A percentile compares a stretch with the other conserved stretches of the same genome.
Evolutionary conservation across 2,113 vertebrate genomes (phyloP).

Genomic region (Cacatua alba): DNA sequence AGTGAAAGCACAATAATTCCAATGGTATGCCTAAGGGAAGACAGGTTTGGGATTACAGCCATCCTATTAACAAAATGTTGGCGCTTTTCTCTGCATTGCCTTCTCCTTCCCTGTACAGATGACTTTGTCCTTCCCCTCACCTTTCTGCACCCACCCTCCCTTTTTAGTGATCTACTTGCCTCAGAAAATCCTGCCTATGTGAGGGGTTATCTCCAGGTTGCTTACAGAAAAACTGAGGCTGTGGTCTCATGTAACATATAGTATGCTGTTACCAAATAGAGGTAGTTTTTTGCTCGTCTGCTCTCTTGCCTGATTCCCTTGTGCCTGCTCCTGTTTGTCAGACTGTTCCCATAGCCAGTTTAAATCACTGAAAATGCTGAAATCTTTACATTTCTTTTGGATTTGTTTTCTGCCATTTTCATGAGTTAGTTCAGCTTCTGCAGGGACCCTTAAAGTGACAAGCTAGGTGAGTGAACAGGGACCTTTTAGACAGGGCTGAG

Average conservation of each 20-base stretch:
- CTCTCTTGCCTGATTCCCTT: not conserved
- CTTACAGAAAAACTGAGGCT: not conserved
- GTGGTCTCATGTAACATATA: not conserved
- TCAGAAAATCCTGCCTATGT: not conserved
- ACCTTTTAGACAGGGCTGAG: not conserved
- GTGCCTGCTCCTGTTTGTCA: not conserved
- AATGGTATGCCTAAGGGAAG: conserved; percentile 12
- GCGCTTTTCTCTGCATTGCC: not conserved
- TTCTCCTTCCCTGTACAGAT: not conserved
- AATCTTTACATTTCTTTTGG: not conserved
- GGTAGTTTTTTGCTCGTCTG: not conserved
- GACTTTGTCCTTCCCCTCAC: not conserved
- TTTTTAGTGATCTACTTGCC: not conserved
- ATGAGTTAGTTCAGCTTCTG: not conserved
- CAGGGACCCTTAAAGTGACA: not conserved
- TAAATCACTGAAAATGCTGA: not conserved
- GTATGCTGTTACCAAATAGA: not conserved
- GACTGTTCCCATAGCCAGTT: not conserved
- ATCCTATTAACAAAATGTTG: not conserved
- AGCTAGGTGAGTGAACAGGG: not conserved
- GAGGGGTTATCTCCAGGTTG: not conserved
- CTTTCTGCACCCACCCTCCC: not conserved
- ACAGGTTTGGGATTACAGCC: conserved; percentile 28
- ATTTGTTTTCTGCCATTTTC: not conserved
- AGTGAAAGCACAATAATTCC: conserved; percentile 33